These are phyloP conservation scores for Tauraco erythrolophus DNA, from an alignment of 2,113 vertebrate genomes.

Conservation along the genomic window DNA sequence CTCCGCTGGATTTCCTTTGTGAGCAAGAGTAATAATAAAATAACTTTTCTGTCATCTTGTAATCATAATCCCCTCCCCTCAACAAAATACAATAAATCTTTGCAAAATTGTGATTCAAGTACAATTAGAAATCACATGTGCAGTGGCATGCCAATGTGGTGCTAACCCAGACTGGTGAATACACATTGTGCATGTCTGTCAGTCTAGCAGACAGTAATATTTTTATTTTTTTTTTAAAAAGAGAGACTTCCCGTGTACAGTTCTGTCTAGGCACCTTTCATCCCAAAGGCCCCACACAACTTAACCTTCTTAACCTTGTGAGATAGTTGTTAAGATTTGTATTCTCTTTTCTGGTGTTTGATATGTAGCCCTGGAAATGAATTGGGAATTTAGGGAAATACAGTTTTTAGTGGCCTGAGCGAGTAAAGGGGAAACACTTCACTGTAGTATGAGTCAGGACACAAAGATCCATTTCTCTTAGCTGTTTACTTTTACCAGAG, in stretches of 20 bases:
- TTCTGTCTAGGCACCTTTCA: background rate
- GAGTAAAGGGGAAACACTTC: background rate
- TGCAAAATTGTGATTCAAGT: background rate
- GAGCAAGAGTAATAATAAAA: background rate
- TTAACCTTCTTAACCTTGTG: background rate
- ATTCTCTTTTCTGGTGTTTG: background rate
- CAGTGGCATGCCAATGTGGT: background rate
- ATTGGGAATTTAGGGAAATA: background rate
- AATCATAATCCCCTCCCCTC: background rate
- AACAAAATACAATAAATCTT: background rate
- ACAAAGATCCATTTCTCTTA: background rate
- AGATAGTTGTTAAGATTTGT: accelerated
- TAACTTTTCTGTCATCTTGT: accelerated
- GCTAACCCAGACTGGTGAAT: background rate
- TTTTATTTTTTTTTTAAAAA: too few relatives aligned
- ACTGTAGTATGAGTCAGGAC: background rate
- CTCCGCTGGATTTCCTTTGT: background rate
- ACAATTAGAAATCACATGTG: background rate
- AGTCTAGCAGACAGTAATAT: background rate
- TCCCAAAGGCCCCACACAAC: background rate
- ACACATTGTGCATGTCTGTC: background rate
- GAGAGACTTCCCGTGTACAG: accelerated
- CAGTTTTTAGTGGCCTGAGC: background rate
- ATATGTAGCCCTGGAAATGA: background rate
- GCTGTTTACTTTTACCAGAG: background rate